Conservation (phyloP, 2,797 vertebrate species). For the Ptychadena robeensis region DNA sequence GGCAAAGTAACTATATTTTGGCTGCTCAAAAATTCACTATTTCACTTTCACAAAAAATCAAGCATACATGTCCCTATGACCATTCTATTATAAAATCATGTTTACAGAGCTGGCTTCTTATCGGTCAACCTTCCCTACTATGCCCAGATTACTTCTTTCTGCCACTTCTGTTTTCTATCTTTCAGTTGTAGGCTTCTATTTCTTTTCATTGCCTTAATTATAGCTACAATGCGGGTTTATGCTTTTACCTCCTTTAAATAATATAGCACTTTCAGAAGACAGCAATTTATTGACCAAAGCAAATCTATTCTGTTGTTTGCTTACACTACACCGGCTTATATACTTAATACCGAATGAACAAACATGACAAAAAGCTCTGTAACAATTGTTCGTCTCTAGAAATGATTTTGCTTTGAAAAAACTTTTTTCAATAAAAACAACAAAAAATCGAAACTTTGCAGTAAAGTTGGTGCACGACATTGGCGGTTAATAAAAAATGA, state of each 20-base stretch:
- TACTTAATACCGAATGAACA: background rate
- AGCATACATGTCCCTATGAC: too few relatives aligned
- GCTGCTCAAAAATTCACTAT: too few relatives aligned
- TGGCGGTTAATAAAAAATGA: background rate
- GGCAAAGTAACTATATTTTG: too few relatives aligned
- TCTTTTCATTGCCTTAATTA: background rate
- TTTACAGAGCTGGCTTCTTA: too few relatives aligned
- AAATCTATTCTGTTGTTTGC: background rate
- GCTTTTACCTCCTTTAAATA: conserved; percentile 27
- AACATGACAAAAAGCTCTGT: background rate
- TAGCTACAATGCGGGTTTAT: conserved; percentile 49
- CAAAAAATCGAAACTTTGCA: background rate
- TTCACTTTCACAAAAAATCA: too few relatives aligned
- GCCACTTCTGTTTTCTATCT: background rate
- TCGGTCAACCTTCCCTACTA: background rate
- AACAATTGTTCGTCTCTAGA: background rate
- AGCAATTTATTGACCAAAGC: background rate
- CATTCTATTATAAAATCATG: too few relatives aligned
- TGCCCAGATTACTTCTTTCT: background rate
- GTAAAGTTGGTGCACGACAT: background rate
- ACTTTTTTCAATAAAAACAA: background rate
- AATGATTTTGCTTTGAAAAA: background rate
- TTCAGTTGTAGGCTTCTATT: background rate
- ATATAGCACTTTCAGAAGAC: conserved; percentile 12
- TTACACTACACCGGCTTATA: background rate